These are phyloP conservation scores for Montipora foliosa DNA, from an alignment of 64 coral and sea anemone genomes.

Conservation along the genomic window DNA sequence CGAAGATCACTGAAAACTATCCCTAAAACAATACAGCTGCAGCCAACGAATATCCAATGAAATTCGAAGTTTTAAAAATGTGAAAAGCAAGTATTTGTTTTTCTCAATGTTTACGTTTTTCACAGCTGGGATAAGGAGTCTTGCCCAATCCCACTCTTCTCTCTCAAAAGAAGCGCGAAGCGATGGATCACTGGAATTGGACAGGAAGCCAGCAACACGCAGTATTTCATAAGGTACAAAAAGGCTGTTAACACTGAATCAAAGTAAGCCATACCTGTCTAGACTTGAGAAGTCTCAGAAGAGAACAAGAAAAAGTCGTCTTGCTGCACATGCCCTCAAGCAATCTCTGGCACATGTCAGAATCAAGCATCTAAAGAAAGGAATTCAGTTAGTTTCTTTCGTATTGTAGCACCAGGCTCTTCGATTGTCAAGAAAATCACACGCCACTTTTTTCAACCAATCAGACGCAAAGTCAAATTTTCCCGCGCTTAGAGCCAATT, in stretches of 20 bases:
- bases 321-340: constrained; percentile 54
- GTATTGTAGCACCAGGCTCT: not conserved
- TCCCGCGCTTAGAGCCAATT: too few relatives aligned
- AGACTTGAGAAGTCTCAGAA: constrained; percentile 84
- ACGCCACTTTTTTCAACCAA: not conserved
- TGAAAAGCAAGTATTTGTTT: too few relatives aligned
- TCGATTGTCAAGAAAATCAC: not conserved
- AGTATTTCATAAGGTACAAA: not conserved
- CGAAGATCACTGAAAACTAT: too few relatives aligned
- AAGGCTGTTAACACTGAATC: not conserved
- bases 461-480: not conserved
- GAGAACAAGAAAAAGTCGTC: constrained; percentile 71
- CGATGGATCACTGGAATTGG: too few relatives aligned
- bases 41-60: too few relatives aligned
- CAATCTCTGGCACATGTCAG: constrained; percentile 22
- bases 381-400: not conserved
- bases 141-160: too few relatives aligned
- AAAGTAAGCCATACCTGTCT: constrained; percentile 75
- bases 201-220: too few relatives aligned
- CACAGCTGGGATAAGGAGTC: too few relatives aligned
- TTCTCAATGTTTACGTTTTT: too few relatives aligned
- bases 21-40: too few relatives aligned
- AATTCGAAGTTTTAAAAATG: too few relatives aligned
- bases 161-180: too few relatives aligned
- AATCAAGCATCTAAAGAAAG: constrained; percentile 70